Evolutionary conservation across 2,113 vertebrate genomes (phyloP).

Genomic region (Greenwoodochromis staneri): DNA sequence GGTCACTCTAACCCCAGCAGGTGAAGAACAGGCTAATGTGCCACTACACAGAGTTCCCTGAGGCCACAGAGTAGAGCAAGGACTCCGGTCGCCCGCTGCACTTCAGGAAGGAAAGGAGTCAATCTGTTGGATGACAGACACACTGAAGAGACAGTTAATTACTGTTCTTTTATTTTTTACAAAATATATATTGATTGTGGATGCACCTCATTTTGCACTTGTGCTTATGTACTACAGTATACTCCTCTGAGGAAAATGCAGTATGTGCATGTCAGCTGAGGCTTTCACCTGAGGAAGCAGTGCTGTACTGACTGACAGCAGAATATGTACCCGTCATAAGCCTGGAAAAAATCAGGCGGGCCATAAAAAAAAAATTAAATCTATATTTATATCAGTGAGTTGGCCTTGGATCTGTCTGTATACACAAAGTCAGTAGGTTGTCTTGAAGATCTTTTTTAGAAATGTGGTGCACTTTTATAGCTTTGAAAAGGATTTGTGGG

Average conservation of each 20-base stretch:
- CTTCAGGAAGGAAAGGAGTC: neutral
- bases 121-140: neutral
- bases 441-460: neutral
- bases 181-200: neutral
- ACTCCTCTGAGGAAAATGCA: neutral
- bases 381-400: neutral
- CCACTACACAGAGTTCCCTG: neutral
- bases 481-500: neutral
- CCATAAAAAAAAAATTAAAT: neutral
- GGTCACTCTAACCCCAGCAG: neutral
- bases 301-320: neutral
- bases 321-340: neutral
- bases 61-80: neutral
- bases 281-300: neutral
- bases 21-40: neutral
- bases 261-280: neutral
- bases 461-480: neutral
- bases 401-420: neutral
- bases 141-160: neutral
- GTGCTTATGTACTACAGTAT: neutral
- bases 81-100: neutral
- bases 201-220: neutral
- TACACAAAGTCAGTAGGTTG: neutral
- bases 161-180: neutral
- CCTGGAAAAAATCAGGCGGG: neutral